phyloP scores from a whole-genome alignment of 2,113 vertebrate species.

The Hucho hucho region DNA sequence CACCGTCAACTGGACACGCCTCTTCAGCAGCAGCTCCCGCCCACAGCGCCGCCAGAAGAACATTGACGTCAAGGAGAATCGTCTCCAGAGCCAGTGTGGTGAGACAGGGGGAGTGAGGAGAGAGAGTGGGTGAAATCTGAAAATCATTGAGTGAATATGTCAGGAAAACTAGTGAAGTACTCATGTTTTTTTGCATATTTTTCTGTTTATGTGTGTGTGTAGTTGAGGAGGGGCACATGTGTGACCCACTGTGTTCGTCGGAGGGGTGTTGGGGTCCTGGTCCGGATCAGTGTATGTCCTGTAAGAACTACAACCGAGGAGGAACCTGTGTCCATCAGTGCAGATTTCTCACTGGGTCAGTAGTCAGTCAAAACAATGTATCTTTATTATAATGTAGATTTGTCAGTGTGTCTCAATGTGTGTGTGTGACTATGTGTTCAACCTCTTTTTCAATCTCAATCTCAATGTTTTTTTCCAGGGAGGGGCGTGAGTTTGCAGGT shows the following conservation, averaged over 20 bases:
- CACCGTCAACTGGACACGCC: conserved; percentile 81
- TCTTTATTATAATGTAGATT: neutral
- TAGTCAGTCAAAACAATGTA: neutral
- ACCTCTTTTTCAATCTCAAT: neutral
- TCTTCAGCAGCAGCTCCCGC: conserved; percentile 64
- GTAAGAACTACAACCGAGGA: conserved; percentile 81
- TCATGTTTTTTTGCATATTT: neutral
- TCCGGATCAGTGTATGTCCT: conserved; percentile 83
- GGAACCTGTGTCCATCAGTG: conserved; percentile 83
- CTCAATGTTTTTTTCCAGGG: conserved; percentile 63
- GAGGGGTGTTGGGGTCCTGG: conserved; percentile 90
- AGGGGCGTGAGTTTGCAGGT: conserved; percentile 80
- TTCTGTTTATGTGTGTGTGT: conserved; percentile 10
- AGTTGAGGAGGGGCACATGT: conserved; percentile 79
- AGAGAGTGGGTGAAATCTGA: conserved; percentile 36
- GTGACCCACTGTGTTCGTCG: conserved; percentile 83
- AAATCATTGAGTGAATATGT: too few relatives aligned
- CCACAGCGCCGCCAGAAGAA: conserved; percentile 57
- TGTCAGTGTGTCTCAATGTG: neutral
- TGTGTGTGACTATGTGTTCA: neutral
- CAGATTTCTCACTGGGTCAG: conserved; percentile 82
- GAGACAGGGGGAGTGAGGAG: conserved; percentile 32
- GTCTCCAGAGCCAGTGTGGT: conserved; percentile 73
- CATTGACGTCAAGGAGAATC: conserved; percentile 76
- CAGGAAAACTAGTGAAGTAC: neutral